Evolutionary conservation across 2,888 invertebrate species (phyloP).

Genomic region (Drosophila crucigera): DNA sequence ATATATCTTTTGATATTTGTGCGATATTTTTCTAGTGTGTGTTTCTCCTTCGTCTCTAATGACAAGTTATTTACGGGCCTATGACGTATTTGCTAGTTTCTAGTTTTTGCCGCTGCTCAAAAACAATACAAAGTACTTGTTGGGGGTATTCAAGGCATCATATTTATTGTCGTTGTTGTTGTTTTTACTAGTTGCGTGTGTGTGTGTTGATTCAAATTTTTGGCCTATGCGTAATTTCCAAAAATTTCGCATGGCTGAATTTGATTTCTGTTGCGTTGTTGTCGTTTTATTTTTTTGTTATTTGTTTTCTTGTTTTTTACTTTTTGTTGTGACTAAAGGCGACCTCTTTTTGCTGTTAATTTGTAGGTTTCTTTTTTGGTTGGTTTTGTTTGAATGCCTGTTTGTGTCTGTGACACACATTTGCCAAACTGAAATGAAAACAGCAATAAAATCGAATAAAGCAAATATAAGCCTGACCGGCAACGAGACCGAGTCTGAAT

Average conservation of each 20-base stretch:
- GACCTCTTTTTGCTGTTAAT: constrained; percentile 74
- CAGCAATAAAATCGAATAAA: constrained; percentile 69
- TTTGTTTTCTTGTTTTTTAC: constrained; percentile 36
- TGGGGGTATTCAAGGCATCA: constrained; percentile 31
- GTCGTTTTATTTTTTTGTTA: constrained; percentile 34
- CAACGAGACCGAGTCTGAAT: constrained; percentile 20
- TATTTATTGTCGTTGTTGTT: constrained; percentile 20
- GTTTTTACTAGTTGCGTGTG: constrained; percentile 42
- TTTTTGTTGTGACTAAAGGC: constrained; percentile 35
- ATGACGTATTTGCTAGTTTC: constrained; percentile 57
- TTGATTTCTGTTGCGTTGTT: constrained; percentile 41
- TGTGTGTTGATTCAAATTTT: constrained; percentile 53
- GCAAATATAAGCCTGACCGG: constrained; percentile 66
- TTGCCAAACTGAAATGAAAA: constrained; percentile 59
- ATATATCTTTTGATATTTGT: constrained; percentile 8
- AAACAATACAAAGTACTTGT: constrained; percentile 34
- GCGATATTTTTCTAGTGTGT: not conserved
- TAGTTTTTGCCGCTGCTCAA: constrained; percentile 13
- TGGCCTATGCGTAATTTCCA: constrained; percentile 56
- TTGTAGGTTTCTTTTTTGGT: constrained; percentile 56
- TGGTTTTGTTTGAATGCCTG: constrained; percentile 7
- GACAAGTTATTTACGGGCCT: constrained; percentile 33
- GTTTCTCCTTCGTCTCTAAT: not conserved
- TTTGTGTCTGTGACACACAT: constrained; percentile 70
- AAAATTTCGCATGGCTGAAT: constrained; percentile 48